These are phyloP conservation scores for Petrolisthes cinctipes DNA, from an alignment of 2,888 invertebrate genomes.

Conservation along the genomic window DNA sequence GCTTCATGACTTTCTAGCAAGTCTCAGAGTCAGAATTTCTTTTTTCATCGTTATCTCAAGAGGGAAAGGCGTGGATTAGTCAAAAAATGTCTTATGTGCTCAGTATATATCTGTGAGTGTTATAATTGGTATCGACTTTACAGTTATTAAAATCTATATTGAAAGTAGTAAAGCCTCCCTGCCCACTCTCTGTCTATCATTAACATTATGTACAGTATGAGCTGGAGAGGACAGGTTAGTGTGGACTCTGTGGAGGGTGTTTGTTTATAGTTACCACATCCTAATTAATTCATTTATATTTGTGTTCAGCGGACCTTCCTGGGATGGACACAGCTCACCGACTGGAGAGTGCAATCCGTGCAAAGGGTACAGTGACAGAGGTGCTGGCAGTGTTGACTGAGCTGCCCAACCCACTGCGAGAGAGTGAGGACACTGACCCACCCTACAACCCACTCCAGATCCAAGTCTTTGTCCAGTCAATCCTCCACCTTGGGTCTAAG, in stretches of 20 bases:
- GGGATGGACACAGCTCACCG: slow-evolving; percentile 80
- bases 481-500: slow-evolving; percentile 93
- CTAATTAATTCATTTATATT: background rate
- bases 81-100: too few relatives aligned
- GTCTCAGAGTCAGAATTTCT: too few relatives aligned
- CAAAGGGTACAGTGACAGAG: slow-evolving; percentile 91
- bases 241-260: background rate
- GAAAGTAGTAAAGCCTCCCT: too few relatives aligned
- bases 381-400: slow-evolving; percentile 88
- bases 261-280: background rate
- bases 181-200: too few relatives aligned
- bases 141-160: too few relatives aligned
- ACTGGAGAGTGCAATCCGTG: slow-evolving; percentile 86
- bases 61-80: too few relatives aligned
- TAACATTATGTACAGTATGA: too few relatives aligned
- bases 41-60: too few relatives aligned
- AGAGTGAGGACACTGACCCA: slow-evolving; percentile 77
- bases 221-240: too few relatives aligned
- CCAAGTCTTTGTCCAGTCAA: slow-evolving; percentile 95
- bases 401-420: slow-evolving; percentile 80
- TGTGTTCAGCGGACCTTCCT: slow-evolving; percentile 64
- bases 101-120: too few relatives aligned
- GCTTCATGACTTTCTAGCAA: too few relatives aligned
- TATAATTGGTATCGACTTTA: too few relatives aligned
- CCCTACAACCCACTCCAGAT: slow-evolving; percentile 93